phyloP scores from a whole-genome alignment of 2,797 vertebrate species.

The Myotis vivesi region DNA sequence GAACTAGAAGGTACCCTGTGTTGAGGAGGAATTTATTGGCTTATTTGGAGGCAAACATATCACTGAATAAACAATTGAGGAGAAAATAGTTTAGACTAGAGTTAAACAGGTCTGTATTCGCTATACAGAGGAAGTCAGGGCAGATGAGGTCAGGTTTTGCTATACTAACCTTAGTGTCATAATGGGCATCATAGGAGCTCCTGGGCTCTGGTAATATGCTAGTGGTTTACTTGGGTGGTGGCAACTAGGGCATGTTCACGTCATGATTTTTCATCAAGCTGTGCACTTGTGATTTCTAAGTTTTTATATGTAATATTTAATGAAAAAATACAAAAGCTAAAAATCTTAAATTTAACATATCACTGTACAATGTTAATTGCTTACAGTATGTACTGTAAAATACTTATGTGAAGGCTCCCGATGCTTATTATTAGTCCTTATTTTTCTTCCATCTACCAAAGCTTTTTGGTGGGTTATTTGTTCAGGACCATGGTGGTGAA shows the following conservation, averaged over 20 bases:
- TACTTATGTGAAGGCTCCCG: neutral
- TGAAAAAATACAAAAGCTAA: neutral
- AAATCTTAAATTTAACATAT: neutral
- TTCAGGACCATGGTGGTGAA: neutral
- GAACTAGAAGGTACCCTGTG: neutral
- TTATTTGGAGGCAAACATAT: neutral
- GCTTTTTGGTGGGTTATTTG: neutral
- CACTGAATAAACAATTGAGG: neutral
- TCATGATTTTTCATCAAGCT: neutral
- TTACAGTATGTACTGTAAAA: neutral
- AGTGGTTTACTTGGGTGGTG: neutral
- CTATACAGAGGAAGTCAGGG: neutral
- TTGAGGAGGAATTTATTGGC: neutral
- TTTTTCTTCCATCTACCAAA: neutral
- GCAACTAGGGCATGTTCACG: neutral
- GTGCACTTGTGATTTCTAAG: neutral
- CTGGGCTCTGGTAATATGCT: neutral
- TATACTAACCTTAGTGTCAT: neutral
- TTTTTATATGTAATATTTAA: neutral
- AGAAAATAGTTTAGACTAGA: neutral
- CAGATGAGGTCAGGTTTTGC: neutral
- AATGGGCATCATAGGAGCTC: neutral
- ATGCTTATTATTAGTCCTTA: neutral
- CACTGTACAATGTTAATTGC: neutral
- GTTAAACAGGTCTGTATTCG: neutral